Evolutionary conservation across 2,113 vertebrate species (phyloP), one percentile per base, ranked within the genome.

Genomic region (Malurus melanocephalus): DNA sequence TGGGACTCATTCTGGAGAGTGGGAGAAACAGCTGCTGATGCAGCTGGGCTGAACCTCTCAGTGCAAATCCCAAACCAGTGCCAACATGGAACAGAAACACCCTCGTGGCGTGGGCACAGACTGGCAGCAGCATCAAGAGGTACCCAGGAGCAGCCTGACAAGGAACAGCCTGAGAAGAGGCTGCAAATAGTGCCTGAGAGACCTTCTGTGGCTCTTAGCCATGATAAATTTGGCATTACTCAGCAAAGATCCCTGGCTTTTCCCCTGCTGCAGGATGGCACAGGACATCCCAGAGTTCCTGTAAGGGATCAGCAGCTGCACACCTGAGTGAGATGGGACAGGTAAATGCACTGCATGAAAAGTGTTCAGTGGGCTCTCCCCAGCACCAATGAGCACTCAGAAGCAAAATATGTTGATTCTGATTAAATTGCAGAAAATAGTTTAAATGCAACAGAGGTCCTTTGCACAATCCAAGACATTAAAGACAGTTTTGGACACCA

Each of bases 281-380:
- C 14, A 21, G 45, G 15, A 13, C 40, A 49, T 5, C 45, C 43
- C 0, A 0, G 15, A 22, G 33, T 4, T 75, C 2, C 1, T 48
- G 2, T 4, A 7, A 27, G 14, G 32, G 21, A 30, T 40, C 16
- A 53, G 60, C 12, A 73, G 64, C 48, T 67, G 38, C 52, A 69
- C 38, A 66, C 12, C 5, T 38, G 49, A 18, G 7, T 64, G 5
- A n/a, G n/a, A 17, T 1, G 9, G 46, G 24, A 22, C n/a, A 77
- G 35, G 12, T 18, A 23, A 86, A 53, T 51, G 60, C 51, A 87
- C 8, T 60, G 8, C 23, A 2, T 5, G 49, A 16, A 35, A 49
- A 23, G 19, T 4, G 32, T 64, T 23, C 19, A 46, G 42, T n/a
- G 43, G 26, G 13, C 9, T 79, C 7, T 7, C 10, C 4, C 6